Evolutionary conservation across 2,888 invertebrate genomes (phyloP), one percentile per base, ranked within the genome.

Genomic region (Subacronicta megacephala): DNA sequence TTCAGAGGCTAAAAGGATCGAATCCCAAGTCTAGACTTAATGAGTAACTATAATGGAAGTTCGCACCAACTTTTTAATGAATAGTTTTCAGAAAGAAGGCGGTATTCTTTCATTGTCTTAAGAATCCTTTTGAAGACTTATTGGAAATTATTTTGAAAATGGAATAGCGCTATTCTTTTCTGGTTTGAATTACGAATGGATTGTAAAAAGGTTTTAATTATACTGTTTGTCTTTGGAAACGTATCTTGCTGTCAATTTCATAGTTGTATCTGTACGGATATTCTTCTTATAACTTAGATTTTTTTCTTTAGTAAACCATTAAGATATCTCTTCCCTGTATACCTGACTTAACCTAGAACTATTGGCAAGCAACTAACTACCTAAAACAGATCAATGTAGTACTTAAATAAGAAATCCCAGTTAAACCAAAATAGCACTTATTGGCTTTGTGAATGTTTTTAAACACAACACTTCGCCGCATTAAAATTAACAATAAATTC

Each of bases 11-110:
- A 40, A 53, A 40, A 53, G 44, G 44, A 53, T 61, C 53, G 26
- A 58, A 71, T 61, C 66, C 54, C 18, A 20, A 57, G 69, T 66
- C 63, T 67, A 61, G 72, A 72, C 67, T 64, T 43, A 56, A 67
- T 61, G 50, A 59, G 20, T 56, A 37, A 42, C 46, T 52, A 58
- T 77, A 74, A 78, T 72, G 66, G 67, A 73, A 61, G 31, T 66
- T 72, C 52, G 54, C 65, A 43, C 56, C 52, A 78, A 80, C 62
- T 79, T 83, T 79, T 79, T 80, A 82, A 81, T 81, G 73, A 81
- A 83, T 77, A 79, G 78, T 77, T 78, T 73, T 75, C 62, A 47
- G 61, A 72, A 74, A 69, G 72, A 65, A 26, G 50, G 70, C 63
- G 68, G 72, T 63, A 67, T 71, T 61, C 63, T 60, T 50, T 55